phyloP scores from a whole-genome alignment of 1,140 invertebrate genomes.

The Macrosteles quadrilineatus region DNA sequence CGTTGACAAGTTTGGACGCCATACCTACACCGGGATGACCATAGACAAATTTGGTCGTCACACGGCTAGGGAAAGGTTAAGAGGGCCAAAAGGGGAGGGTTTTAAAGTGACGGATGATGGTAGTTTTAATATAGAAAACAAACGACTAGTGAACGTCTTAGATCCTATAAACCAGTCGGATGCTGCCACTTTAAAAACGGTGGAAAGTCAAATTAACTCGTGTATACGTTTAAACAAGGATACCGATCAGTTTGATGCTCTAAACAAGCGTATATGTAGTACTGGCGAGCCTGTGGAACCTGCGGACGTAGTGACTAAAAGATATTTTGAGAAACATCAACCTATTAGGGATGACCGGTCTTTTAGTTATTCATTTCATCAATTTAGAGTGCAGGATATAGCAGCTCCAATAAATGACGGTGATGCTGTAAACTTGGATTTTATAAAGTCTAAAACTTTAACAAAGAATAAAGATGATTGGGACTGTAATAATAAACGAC shows the following conservation, averaged over 20 bases:
- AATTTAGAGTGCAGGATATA: background rate
- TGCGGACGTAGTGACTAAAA: background rate
- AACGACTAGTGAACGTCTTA: background rate
- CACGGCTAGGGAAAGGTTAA: background rate
- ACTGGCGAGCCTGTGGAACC: background rate
- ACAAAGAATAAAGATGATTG: background rate
- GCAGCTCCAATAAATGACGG: background rate
- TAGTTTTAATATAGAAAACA: background rate
- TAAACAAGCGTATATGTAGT: background rate
- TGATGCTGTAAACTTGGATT: background rate
- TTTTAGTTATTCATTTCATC: background rate
- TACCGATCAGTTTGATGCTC: background rate
- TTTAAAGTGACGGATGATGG: background rate
- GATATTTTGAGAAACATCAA: background rate
- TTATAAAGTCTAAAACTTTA: background rate
- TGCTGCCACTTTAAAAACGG: background rate
- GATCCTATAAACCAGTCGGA: background rate
- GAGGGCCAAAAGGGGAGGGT: background rate
- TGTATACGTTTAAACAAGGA: background rate
- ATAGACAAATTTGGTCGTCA: background rate
- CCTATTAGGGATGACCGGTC: background rate
- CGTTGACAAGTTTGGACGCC: constrained; percentile 14
- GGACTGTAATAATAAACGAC: background rate
- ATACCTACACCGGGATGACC: background rate
- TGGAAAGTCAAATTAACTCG: background rate